Evolutionary conservation across 2,797 vertebrate species (phyloP).

Genomic region (Pseudopleuronectes americanus): DNA sequence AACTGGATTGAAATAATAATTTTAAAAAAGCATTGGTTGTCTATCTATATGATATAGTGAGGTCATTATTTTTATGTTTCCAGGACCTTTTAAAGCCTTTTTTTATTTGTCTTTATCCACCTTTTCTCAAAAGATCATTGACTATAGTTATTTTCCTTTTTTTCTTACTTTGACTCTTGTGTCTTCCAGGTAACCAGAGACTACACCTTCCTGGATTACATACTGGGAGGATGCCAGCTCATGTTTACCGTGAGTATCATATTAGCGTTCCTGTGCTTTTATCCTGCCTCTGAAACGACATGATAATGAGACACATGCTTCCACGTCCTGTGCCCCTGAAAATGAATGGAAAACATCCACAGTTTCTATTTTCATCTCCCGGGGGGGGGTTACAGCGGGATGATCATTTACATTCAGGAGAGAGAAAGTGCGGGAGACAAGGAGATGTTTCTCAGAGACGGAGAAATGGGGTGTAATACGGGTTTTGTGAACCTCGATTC

Average conservation of each 20-base stretch:
- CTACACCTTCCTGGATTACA: slow-evolving; percentile 98
- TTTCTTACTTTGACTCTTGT: slow-evolving; percentile 23
- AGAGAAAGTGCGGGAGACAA: slow-evolving; percentile 7
- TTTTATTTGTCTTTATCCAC: background rate
- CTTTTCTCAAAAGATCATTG: background rate
- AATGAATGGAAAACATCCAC: slow-evolving; percentile 43
- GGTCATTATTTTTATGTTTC: too few species aligned
- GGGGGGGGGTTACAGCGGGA: slow-evolving; percentile 36
- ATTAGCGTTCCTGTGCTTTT: slow-evolving; percentile 21
- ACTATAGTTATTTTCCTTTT: slow-evolving; percentile 1
- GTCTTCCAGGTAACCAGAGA: slow-evolving; percentile 90
- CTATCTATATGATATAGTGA: too few species aligned
- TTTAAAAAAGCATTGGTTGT: too few species aligned
- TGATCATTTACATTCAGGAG: slow-evolving; percentile 54
- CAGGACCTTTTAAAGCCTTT: background rate
- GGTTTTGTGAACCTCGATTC: slow-evolving; percentile 2
- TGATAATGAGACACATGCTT: slow-evolving; percentile 51
- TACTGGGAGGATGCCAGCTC: slow-evolving; percentile 96
- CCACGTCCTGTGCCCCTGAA: slow-evolving; percentile 9
- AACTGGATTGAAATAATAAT: too few species aligned
- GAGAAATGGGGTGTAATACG: background rate
- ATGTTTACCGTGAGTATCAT: slow-evolving; percentile 96
- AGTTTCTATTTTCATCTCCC: slow-evolving; percentile 45
- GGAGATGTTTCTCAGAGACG: background rate
- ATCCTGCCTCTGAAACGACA: slow-evolving; percentile 12